Conservation (phyloP, 1,140 invertebrate genomes). For the Oryctes rhinoceros region DNA sequence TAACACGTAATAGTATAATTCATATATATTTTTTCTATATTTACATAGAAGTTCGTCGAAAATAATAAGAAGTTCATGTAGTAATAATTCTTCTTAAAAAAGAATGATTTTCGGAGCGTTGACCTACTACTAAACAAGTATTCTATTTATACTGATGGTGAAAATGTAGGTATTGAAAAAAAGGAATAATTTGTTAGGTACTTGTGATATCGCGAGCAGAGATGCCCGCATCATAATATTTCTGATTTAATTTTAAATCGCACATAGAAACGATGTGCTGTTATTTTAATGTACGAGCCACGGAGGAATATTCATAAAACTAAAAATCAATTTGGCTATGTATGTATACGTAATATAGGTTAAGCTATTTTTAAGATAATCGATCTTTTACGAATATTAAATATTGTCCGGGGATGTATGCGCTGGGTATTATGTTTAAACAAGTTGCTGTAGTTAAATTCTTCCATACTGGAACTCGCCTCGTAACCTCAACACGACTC, state of each 20-base stretch:
- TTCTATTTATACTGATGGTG: slow-evolving; percentile 7
- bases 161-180: slow-evolving; percentile 18
- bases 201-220: not conserved
- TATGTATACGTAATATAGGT: not conserved
- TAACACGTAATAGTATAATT: no score
- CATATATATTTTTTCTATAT: no score
- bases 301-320: not conserved
- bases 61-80: not conserved
- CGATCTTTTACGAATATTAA: not conserved
- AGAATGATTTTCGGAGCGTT: slow-evolving; percentile 3
- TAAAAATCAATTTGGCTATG: not conserved
- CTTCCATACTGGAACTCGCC: not conserved
- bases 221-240: not conserved
- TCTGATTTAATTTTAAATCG: not conserved
- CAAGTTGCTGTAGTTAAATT: not conserved
- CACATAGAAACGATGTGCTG: no score
- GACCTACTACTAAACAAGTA: slow-evolving; percentile 25
- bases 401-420: not conserved
- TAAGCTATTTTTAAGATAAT: not conserved
- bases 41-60: no score
- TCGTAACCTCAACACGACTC: slow-evolving; percentile 4
- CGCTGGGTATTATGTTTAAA: not conserved
- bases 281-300: not conserved
- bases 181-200: slow-evolving; percentile 31
- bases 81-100: not conserved